These are phyloP conservation scores for Bombus balteatus DNA, from an alignment of 1,140 invertebrate species.

Conservation along the genomic window DNA sequence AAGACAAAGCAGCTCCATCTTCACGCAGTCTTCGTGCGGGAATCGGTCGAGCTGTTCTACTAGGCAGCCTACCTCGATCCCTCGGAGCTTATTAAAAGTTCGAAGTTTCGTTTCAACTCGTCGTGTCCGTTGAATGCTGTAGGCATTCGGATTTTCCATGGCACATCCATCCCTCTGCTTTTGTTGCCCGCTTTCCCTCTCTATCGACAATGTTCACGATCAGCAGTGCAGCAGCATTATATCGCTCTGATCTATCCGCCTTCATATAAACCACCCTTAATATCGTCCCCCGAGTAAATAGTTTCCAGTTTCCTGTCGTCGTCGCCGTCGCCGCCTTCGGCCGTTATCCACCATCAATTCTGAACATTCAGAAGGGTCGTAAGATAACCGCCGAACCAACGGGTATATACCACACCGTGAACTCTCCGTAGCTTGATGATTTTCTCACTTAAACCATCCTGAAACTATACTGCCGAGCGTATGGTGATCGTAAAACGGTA, in stretches of 20 bases:
- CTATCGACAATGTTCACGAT: constrained; percentile 57
- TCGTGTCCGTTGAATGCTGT: background rate
- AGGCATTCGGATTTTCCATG: background rate
- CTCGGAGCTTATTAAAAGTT: constrained; percentile 65
- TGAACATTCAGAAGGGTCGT: constrained; percentile 66
- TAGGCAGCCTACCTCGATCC: background rate
- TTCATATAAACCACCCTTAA: constrained; percentile 75
- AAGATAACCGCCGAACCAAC: constrained; percentile 60
- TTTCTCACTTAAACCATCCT: constrained; percentile 57
- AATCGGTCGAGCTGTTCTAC: constrained; percentile 3
- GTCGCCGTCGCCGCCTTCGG: constrained; percentile 42
- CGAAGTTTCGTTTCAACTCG: constrained; percentile 42
- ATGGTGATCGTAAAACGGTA: constrained; percentile 41
- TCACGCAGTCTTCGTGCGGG: background rate
- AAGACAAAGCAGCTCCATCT: background rate
- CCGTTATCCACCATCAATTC: constrained; percentile 70
- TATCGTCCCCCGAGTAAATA: constrained; percentile 79
- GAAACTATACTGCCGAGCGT: constrained; percentile 23
- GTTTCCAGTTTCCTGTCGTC: constrained; percentile 76
- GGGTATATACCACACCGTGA: constrained; percentile 24
- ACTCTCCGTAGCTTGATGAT: constrained; percentile 48
- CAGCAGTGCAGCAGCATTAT: constrained; percentile 55
- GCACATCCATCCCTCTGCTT: background rate
- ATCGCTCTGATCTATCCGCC: constrained; percentile 75
- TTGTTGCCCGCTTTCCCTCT: constrained; percentile 38